These are phyloP conservation scores for Hypolimnas misippus DNA, from an alignment of 2,888 invertebrate genomes.

Conservation along the genomic window DNA sequence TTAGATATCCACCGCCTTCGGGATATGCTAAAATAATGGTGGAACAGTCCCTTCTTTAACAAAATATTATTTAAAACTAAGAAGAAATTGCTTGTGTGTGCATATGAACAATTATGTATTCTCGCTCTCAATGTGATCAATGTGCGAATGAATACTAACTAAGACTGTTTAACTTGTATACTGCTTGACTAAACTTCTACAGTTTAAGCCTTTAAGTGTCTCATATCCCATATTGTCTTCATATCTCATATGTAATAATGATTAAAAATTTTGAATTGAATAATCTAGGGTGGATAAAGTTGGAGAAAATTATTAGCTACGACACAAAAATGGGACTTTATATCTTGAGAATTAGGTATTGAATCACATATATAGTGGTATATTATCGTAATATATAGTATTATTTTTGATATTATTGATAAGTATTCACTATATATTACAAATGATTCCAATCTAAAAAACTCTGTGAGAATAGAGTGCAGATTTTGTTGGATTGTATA, in stretches of 20 bases:
- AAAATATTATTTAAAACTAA: conserved; percentile 53
- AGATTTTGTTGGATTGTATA: background rate
- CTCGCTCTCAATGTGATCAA: conserved; percentile 28
- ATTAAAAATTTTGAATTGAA: background rate
- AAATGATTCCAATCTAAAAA: background rate
- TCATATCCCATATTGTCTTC: too few species aligned
- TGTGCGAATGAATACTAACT: conserved; percentile 26
- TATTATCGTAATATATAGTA: conserved; percentile 10
- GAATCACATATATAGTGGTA: background rate
- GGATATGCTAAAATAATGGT: conserved; percentile 98
- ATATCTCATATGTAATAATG: background rate
- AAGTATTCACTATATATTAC: conserved; percentile 2
- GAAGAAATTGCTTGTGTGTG: conserved; percentile 45
- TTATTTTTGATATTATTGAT: conserved; percentile 13
- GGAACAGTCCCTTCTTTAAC: conserved; percentile 97
- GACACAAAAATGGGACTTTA: background rate
- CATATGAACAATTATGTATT: conserved; percentile 46
- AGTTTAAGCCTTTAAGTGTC: conserved; percentile 15
- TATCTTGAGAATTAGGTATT: background rate
- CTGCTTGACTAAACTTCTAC: conserved; percentile 21
- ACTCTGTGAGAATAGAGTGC: background rate
- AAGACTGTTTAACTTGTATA: conserved; percentile 36
- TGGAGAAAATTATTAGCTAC: background rate
- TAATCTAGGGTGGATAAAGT: background rate
- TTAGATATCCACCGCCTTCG: conserved; percentile 91